Percentiles rank a stretch among this genome's conserved stretches.
Evolutionary conservation across 2,888 invertebrate genomes (phyloP).

Genomic region (Caenorhabditis doughertyi): DNA sequence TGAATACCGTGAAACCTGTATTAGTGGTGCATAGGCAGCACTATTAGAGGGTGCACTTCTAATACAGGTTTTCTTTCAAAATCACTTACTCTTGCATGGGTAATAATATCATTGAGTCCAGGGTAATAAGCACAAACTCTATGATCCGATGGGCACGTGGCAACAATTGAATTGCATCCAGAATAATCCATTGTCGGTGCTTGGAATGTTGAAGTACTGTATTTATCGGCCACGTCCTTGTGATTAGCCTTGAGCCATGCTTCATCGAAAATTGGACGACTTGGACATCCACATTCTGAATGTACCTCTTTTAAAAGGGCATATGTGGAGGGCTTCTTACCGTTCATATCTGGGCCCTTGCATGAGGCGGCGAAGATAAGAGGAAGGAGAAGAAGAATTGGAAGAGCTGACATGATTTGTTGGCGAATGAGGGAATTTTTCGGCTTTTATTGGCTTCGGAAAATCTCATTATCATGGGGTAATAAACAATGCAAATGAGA

Average conservation of each 20-base stretch:
- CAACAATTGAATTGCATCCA: no score
- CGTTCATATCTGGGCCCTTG: neutral
- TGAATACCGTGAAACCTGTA: no score
- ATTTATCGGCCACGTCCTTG: neutral
- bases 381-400: neutral
- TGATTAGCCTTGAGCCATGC: neutral
- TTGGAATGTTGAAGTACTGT: neutral
- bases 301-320: neutral
- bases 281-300: constrained; percentile 12
- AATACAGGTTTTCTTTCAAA: no score
- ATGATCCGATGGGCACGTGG: no score
- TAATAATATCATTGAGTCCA: no score
- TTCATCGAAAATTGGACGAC: constrained; percentile 1
- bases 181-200: constrained; percentile 22
- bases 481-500: constrained; percentile 13
- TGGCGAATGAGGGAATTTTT: neutral
- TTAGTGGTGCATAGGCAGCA: no score
- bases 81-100: no score
- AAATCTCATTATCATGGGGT: neutral
- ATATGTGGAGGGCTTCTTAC: neutral
- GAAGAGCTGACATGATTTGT: constrained; percentile 4
- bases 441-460: constrained; percentile 1
- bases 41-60: no score
- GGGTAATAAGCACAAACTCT: no score
- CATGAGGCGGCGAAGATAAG: constrained; percentile 6